phyloP scores from a whole-genome alignment of 2,113 vertebrate genomes.

The Dicrurus megarhynchus region DNA sequence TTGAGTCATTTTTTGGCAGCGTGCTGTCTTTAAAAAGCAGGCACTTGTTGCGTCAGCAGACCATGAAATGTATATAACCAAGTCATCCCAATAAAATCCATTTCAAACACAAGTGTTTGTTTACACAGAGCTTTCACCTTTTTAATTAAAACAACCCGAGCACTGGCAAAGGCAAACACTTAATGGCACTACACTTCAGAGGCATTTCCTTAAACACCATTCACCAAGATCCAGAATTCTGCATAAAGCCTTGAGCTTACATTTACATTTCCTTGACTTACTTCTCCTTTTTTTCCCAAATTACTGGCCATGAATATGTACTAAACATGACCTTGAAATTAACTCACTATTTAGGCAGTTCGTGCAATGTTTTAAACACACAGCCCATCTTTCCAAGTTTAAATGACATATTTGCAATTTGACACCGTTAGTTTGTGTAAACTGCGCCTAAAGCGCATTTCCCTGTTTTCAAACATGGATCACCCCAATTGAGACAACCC shows the following conservation, averaged over 20 bases:
- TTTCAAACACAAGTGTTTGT: not conserved
- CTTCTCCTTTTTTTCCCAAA: not conserved
- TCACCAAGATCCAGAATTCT: not conserved
- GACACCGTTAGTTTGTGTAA: not conserved
- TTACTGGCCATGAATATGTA: not conserved
- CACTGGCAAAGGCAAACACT: not conserved
- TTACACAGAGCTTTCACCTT: constrained; percentile 11
- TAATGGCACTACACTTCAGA: not conserved
- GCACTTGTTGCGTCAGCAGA: not conserved
- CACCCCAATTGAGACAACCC: not conserved
- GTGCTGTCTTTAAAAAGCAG: not conserved
- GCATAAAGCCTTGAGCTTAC: not conserved
- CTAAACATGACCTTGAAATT: not conserved
- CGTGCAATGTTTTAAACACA: not conserved
- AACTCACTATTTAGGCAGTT: not conserved
- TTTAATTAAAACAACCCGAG: not conserved
- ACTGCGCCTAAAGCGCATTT: not conserved
- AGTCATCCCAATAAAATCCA: not conserved
- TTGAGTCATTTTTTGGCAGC: not conserved
- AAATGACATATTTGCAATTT: not conserved
- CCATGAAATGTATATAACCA: not conserved
- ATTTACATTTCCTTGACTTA: not conserved
- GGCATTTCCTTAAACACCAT: not conserved
- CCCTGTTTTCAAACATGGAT: not conserved
- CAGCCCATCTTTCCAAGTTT: not conserved